Conservation (phyloP, 2,113 vertebrate genomes). For the Prunella fulvescens region DNA sequence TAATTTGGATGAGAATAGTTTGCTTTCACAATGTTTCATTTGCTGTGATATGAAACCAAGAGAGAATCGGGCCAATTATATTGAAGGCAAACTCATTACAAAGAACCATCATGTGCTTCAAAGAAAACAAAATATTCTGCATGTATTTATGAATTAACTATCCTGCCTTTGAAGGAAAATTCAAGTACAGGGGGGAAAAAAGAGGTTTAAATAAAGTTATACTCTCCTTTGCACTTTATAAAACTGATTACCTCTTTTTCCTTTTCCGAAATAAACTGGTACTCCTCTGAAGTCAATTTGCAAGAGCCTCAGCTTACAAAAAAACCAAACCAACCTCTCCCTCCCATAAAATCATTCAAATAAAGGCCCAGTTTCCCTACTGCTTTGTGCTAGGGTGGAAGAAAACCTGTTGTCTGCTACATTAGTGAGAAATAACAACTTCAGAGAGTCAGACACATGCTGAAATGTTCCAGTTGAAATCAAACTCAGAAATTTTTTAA, state of each 20-base stretch:
- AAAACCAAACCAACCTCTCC: background rate
- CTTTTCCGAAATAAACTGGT: conserved; percentile 3
- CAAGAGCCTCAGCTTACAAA: background rate
- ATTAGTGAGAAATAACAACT: conserved; percentile 69
- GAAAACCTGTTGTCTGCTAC: conserved; percentile 47
- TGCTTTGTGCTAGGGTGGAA: conserved; percentile 40
- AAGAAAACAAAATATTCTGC: background rate
- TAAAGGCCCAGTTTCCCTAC: conserved; percentile 24
- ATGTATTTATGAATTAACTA: background rate
- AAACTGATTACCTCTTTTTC: background rate
- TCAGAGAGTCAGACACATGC: conserved; percentile 61
- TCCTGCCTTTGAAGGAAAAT: background rate
- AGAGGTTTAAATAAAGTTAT: background rate
- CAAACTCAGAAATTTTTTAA: conserved; percentile 81
- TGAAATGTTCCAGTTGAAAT: conserved; percentile 74
- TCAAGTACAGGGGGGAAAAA: background rate
- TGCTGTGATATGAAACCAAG: background rate
- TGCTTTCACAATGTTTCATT: conserved; percentile 1
- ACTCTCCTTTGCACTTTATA: background rate
- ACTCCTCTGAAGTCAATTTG: background rate
- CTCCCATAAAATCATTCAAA: background rate
- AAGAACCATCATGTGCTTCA: background rate
- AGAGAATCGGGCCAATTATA: background rate
- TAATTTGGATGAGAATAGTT: background rate
- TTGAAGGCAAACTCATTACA: background rate